Evolutionary conservation across 2,113 vertebrate genomes (phyloP).

Genomic region (Cololabis saira): DNA sequence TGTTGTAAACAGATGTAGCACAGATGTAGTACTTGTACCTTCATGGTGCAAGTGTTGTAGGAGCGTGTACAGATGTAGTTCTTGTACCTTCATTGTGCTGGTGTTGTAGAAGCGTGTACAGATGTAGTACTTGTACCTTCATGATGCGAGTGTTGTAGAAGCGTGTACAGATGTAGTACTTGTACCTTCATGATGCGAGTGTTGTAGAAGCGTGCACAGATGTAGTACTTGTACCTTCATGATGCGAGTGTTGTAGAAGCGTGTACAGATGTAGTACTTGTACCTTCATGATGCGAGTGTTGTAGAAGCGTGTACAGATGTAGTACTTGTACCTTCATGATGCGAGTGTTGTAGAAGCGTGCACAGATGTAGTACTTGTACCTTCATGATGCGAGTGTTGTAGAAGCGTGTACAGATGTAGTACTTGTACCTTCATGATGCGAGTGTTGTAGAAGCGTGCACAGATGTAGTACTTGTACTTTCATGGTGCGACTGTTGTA

Average conservation of each 20-base stretch:
- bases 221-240: conserved; percentile 3
- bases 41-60: background rate
- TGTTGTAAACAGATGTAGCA: background rate
- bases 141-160: background rate
- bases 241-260: background rate
- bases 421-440: background rate
- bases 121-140: background rate
- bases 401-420: background rate
- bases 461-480: background rate
- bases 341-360: background rate
- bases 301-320: background rate
- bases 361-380: background rate
- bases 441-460: background rate
- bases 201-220: background rate
- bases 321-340: conserved; percentile 32
- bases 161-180: background rate
- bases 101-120: background rate
- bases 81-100: background rate
- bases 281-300: rapidly evolving
- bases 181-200: background rate
- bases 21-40: background rate
- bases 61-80: no score
- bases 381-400: background rate
- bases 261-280: no score
- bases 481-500: rapidly evolving